Percentiles rank a stretch among this genome's conserved stretches.
Evolutionary conservation across 2,797 vertebrate species (phyloP).

Genomic region (Myotis myotis): DNA sequence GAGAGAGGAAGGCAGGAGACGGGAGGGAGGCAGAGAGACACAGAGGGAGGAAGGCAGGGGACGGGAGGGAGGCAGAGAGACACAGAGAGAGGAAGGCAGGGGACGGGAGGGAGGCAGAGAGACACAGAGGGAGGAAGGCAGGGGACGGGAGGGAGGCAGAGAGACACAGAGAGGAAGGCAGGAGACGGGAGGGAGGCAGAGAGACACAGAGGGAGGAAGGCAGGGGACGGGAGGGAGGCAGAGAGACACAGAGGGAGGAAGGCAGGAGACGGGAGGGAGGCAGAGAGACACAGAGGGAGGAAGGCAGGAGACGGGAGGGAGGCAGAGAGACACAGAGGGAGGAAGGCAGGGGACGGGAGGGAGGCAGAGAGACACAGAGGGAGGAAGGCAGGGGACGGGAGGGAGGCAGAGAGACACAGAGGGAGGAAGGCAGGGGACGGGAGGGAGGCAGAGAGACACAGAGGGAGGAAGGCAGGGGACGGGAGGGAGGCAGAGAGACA

Average conservation of each 20-base stretch:
- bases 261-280: not conserved
- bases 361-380: rapidly evolving
- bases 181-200: not conserved
- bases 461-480: not conserved
- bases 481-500: not conserved
- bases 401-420: rapidly evolving
- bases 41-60: not conserved
- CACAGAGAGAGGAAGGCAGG: no score
- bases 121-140: not conserved
- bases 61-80: not conserved
- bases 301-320: rapidly evolving
- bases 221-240: not conserved
- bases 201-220: not conserved
- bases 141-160: not conserved
- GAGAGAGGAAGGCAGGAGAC: no score
- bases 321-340: rapidly evolving
- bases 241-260: not conserved
- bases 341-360: no score
- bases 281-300: not conserved
- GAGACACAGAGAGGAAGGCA: not conserved
- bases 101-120: not conserved
- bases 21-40: not conserved
- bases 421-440: not conserved
- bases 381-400: no score
- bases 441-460: not conserved